These are phyloP conservation scores for Habrosyne pyritoides DNA, from an alignment of 2,888 invertebrate genomes.

Conservation along the genomic window DNA sequence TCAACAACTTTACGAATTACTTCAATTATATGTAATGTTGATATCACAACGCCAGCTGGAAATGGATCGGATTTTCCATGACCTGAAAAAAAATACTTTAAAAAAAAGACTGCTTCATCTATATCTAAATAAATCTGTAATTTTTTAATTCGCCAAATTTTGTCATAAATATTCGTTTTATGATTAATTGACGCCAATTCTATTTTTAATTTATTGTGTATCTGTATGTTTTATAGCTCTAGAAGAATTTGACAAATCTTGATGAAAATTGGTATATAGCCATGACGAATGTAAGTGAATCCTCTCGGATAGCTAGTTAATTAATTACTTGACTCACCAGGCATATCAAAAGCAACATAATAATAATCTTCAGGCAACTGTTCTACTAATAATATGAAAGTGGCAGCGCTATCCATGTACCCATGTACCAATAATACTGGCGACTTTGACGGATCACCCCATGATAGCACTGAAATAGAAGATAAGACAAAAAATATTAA, in stretches of 20 bases:
- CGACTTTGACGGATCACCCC: constrained; percentile 72
- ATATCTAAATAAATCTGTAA: background rate
- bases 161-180: no score
- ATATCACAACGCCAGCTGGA: constrained; percentile 48
- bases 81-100: constrained; percentile 43
- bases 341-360: constrained; percentile 71
- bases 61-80: constrained; percentile 83
- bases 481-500: no score
- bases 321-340: constrained; percentile 48
- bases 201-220: no score
- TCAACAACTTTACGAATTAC: constrained; percentile 37
- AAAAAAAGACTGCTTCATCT: background rate
- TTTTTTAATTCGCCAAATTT: no score
- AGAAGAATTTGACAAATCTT: no score
- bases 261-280: no score
- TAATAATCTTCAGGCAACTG: constrained; percentile 61
- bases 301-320: no score
- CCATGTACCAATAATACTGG: constrained; percentile 82
- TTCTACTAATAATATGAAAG: constrained; percentile 79
- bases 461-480: constrained; percentile 81
- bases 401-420: constrained; percentile 83
- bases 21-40: constrained; percentile 31
- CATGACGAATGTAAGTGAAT: no score
- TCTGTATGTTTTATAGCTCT: no score
- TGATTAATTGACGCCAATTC: no score